These are phyloP conservation scores for Hyposoter dolosus DNA, from an alignment of 2,888 invertebrate species.

Conservation along the genomic window DNA sequence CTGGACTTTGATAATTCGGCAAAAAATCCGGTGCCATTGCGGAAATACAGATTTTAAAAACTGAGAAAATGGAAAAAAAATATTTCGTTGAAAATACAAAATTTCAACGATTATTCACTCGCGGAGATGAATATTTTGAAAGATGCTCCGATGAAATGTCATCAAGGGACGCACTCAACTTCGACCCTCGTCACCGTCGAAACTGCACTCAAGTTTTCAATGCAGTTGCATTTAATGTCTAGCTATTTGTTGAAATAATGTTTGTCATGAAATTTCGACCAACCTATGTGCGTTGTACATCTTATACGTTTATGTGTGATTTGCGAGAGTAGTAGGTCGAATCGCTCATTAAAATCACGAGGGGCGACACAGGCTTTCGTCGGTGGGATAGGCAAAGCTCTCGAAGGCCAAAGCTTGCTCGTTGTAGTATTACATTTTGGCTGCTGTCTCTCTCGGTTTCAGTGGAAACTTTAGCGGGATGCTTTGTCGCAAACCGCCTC, in stretches of 20 bases:
- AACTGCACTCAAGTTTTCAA: neutral
- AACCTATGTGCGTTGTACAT: neutral
- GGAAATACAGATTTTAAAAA: no score
- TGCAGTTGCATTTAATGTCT: neutral
- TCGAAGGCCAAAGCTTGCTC: slow-evolving; percentile 44
- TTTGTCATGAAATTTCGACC: neutral
- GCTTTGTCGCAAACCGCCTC: slow-evolving; percentile 65
- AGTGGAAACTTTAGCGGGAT: slow-evolving; percentile 67
- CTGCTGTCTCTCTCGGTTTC: slow-evolving; percentile 52
- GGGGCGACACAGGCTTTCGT: slow-evolving; percentile 64
- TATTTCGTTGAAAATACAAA: no score
- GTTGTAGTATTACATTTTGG: slow-evolving; percentile 16
- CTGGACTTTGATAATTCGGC: neutral
- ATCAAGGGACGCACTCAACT: no score
- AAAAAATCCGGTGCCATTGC: neutral
- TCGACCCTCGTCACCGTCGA: neutral
- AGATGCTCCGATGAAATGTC: no score
- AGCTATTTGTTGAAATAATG: neutral
- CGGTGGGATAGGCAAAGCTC: slow-evolving; percentile 9
- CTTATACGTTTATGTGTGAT: slow-evolving; percentile 20
- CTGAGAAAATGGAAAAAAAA: no score
- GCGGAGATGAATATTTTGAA: no score
- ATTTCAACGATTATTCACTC: no score
- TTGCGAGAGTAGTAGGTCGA: slow-evolving; percentile 68
- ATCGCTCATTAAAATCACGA: slow-evolving; percentile 79